phyloP scores from a whole-genome alignment of 2,888 invertebrate genomes.

The Phyto melanocephala region DNA sequence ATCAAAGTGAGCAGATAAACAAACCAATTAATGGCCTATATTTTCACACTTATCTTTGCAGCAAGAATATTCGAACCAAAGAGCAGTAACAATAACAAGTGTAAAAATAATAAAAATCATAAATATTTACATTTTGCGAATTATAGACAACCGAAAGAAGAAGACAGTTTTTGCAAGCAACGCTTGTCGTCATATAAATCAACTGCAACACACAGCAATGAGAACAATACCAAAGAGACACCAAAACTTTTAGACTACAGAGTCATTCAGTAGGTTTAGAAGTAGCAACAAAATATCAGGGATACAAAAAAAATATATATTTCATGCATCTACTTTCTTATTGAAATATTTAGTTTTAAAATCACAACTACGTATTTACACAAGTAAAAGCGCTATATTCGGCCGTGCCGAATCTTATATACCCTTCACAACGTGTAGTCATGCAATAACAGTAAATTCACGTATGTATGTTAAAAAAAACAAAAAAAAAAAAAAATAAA shows the following conservation, averaged over 20 bases:
- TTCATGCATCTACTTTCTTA: background rate
- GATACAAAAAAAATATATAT: background rate
- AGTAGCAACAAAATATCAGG: too few relatives aligned
- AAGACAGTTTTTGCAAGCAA: conserved; percentile 44
- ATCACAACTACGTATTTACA: background rate
- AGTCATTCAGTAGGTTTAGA: too few relatives aligned
- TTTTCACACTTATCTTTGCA: conserved; percentile 15
- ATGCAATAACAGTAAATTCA: too few relatives aligned
- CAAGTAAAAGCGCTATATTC: too few relatives aligned
- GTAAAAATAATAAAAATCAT: conserved; percentile 68
- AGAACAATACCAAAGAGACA: conserved; percentile 2
- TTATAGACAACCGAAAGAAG: conserved; percentile 68
- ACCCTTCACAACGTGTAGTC: too few relatives aligned
- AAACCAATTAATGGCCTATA: background rate
- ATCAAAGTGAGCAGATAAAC: background rate
- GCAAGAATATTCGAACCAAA: conserved; percentile 12
- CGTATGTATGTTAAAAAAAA: too few relatives aligned
- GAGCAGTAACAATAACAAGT: conserved; percentile 61
- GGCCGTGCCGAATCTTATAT: too few relatives aligned
- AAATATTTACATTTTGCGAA: conserved; percentile 75
- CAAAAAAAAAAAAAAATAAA: too few relatives aligned
- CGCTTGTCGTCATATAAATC: background rate
- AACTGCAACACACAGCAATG: background rate
- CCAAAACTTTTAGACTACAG: background rate
- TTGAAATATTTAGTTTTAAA: conserved; percentile 9